Conservation (phyloP, 1,140 invertebrate genomes). For the Euura saliciscinereae region DNA sequence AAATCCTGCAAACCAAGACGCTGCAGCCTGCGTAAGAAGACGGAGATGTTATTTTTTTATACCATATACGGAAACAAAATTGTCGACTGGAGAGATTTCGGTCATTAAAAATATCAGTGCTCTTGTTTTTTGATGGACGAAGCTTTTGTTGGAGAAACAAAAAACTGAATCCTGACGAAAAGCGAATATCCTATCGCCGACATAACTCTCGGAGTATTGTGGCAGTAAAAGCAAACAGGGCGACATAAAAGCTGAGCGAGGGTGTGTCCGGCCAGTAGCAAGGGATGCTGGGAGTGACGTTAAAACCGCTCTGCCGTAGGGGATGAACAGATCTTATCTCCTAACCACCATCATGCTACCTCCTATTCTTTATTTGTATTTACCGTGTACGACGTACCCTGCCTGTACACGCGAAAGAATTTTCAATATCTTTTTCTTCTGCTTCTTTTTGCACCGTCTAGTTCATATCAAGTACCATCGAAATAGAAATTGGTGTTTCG, state of each 20-base stretch:
- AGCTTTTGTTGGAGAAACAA: too few relatives aligned
- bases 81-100: background rate
- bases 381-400: background rate
- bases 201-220: background rate
- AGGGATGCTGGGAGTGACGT: constrained; percentile 6
- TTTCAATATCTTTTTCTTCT: background rate
- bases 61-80: background rate
- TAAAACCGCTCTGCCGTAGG: constrained; percentile 3
- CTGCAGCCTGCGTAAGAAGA: background rate
- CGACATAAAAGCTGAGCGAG: constrained; percentile 6
- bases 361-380: constrained; percentile 3
- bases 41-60: too few relatives aligned
- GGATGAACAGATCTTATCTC: constrained; percentile 4
- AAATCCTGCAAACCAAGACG: constrained; percentile 19
- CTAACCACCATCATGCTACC: constrained; percentile 1
- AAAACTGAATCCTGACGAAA: background rate
- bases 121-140: too few relatives aligned
- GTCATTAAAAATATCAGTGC: too few relatives aligned
- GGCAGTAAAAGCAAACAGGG: constrained; percentile 6
- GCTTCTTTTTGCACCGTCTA: too few relatives aligned
- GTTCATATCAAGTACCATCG: too few relatives aligned
- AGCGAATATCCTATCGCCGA: background rate
- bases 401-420: background rate
- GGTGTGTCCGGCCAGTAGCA: constrained; percentile 4
- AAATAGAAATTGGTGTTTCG: too few relatives aligned